These are phyloP conservation scores for Akabosia matsudoensis DNA, from an alignment of 1,140 invertebrate species.

Conservation along the genomic window DNA sequence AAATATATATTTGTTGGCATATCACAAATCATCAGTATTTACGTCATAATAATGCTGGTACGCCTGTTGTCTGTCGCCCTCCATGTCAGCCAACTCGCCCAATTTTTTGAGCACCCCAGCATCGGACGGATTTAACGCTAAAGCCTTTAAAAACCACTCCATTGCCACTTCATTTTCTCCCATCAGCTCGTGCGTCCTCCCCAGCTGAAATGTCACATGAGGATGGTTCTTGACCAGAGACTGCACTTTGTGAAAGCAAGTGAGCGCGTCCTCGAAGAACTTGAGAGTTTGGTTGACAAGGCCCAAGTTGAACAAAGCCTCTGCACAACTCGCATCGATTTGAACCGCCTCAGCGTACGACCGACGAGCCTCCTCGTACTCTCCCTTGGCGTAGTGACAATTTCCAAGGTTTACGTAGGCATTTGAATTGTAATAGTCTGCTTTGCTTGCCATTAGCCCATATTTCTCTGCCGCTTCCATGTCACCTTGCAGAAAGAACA, in stretches of 20 bases:
- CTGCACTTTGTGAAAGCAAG: slow-evolving; percentile 78
- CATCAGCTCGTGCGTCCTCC: slow-evolving; percentile 71
- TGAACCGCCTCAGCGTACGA: slow-evolving; percentile 74
- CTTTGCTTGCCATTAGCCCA: slow-evolving; percentile 68
- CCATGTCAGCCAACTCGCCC: slow-evolving; percentile 77
- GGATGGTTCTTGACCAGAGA: slow-evolving; percentile 73
- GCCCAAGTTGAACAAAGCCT: slow-evolving; percentile 88
- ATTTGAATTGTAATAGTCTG: slow-evolving; percentile 75
- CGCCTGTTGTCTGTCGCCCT: slow-evolving; percentile 85
- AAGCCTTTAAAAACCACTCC: slow-evolving; percentile 79
- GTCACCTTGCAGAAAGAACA: slow-evolving; percentile 84
- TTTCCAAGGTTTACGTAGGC: slow-evolving; percentile 88
- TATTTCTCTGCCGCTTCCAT: slow-evolving; percentile 78
- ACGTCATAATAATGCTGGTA: slow-evolving; percentile 90
- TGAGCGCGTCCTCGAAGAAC: slow-evolving; percentile 70
- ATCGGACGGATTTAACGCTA: slow-evolving; percentile 80
- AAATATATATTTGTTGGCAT: background rate
- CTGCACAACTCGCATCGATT: slow-evolving; percentile 77
- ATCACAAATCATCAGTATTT: slow-evolving; percentile 48
- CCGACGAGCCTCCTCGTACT: slow-evolving; percentile 71
- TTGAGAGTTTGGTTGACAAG: slow-evolving; percentile 68
- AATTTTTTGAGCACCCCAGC: slow-evolving; percentile 75
- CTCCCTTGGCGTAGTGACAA: slow-evolving; percentile 68
- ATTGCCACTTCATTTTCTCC: slow-evolving; percentile 73
- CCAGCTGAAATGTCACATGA: slow-evolving; percentile 82